These are phyloP conservation scores for Esox niger DNA, from an alignment of 2,113 vertebrate genomes.

Conservation along the genomic window DNA sequence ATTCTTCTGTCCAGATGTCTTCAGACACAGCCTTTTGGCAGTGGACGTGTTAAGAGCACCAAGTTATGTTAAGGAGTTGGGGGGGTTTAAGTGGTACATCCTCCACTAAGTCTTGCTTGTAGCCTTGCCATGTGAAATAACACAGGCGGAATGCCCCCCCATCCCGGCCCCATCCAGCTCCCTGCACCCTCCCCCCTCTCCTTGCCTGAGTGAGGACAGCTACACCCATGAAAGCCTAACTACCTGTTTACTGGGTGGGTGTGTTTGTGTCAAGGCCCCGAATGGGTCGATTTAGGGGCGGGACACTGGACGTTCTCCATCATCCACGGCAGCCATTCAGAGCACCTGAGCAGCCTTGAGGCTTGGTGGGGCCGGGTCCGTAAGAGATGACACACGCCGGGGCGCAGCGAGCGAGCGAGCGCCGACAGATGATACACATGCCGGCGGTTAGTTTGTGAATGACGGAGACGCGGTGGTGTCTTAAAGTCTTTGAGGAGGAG, in stretches of 20 bases:
- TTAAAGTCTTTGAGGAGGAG: constrained; percentile 32
- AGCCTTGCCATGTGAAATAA: constrained; percentile 67
- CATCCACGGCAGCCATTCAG: constrained; percentile 44
- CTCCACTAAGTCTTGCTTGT: constrained; percentile 57
- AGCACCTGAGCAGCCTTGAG: constrained; percentile 53
- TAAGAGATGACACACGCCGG: constrained; percentile 43
- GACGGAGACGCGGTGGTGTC: constrained; percentile 28
- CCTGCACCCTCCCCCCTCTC: not conserved
- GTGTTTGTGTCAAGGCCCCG: not conserved
- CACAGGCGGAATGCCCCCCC: constrained; percentile 64
- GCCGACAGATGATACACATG: constrained; percentile 59
- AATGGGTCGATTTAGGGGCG: not conserved
- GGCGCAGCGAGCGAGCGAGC: constrained; percentile 29
- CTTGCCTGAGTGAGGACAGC: not conserved
- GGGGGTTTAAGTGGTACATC: constrained; percentile 70
- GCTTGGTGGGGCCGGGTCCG: constrained; percentile 30
- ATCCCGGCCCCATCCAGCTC: constrained; percentile 7
- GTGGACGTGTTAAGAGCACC: constrained; percentile 31
- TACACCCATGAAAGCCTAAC: constrained; percentile 11
- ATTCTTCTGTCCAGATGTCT: not conserved
- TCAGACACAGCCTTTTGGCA: constrained; percentile 17
- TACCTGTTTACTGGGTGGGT: constrained; percentile 10
- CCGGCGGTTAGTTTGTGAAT: constrained; percentile 39
- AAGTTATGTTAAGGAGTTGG: constrained; percentile 57
- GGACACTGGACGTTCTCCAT: not conserved